Evolutionary conservation across 2,113 vertebrate genomes (phyloP).

Genomic region (Girardinichthys multiradiatus): DNA sequence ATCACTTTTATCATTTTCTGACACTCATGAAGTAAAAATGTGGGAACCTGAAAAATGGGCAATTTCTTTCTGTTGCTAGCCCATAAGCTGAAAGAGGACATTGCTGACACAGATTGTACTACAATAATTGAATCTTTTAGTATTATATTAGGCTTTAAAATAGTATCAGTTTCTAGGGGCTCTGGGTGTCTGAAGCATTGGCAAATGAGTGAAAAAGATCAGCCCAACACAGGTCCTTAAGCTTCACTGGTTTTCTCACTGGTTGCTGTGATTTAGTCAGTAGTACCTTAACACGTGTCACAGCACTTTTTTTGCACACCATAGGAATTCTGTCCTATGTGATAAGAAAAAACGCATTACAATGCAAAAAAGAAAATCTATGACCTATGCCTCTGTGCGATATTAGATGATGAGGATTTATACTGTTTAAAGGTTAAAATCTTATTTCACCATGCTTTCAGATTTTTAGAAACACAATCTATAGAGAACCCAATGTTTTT

Average conservation of each 20-base stretch:
- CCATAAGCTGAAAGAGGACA: constrained; percentile 36
- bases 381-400: neutral
- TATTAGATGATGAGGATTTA: neutral
- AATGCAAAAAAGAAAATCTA: neutral
- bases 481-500: too few species aligned
- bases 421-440: too few species aligned
- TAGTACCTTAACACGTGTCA: constrained; percentile 53
- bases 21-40: constrained; percentile 29
- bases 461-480: too few species aligned
- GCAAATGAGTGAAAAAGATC: constrained; percentile 36
- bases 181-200: constrained; percentile 12
- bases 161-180: constrained; percentile 15
- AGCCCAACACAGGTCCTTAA: constrained; percentile 20
- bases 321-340: constrained; percentile 41
- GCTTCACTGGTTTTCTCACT: constrained; percentile 44
- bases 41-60: constrained; percentile 42
- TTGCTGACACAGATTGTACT: constrained; percentile 48
- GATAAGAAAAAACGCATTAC: constrained; percentile 22
- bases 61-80: constrained; percentile 12
- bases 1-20: constrained; percentile 40
- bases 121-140: constrained; percentile 34
- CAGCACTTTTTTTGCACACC: constrained; percentile 34
- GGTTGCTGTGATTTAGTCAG: constrained; percentile 58
- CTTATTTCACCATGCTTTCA: too few species aligned
- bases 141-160: constrained; percentile 7